These are phyloP conservation scores for Phacellophora camtschatica DNA, from an alignment of 30 jellyfish, hydroid and myxozoan genomes.

Conservation along the genomic window DNA sequence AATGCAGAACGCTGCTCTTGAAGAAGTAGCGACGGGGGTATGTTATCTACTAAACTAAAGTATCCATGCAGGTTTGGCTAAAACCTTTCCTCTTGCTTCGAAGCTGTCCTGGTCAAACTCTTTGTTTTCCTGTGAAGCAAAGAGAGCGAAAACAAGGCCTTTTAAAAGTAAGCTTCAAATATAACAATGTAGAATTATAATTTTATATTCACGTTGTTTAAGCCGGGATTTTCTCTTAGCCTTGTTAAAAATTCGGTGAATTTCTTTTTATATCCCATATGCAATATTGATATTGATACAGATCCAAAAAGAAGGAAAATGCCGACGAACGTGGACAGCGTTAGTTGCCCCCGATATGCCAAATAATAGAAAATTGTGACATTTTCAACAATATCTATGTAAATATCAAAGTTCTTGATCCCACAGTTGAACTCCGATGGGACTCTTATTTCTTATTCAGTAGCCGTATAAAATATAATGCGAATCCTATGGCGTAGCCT, in stretches of 20 bases:
- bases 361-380: slow-evolving; percentile 4
- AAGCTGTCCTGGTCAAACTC: not conserved
- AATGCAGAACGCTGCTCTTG: too few relatives aligned
- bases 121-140: not conserved
- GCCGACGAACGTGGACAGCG: too few relatives aligned
- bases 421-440: slow-evolving; percentile 53
- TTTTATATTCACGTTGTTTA: slow-evolving; percentile 1
- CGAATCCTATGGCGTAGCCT: slow-evolving; percentile 64
- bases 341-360: not conserved
- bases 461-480: slow-evolving; percentile 40
- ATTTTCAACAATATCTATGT: not conserved
- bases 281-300: too few relatives aligned
- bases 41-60: too few relatives aligned
- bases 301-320: too few relatives aligned
- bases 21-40: slow-evolving; percentile 67
- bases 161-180: not conserved
- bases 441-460: slow-evolving; percentile 38
- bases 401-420: slow-evolving; percentile 34
- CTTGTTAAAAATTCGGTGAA: slow-evolving; percentile 29
- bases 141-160: not conserved
- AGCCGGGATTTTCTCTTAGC: slow-evolving; percentile 60
- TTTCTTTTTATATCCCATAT: slow-evolving; percentile 16
- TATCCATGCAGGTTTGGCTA: too few relatives aligned
- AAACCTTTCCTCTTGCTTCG: too few relatives aligned
- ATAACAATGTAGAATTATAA: not conserved